These are phyloP conservation scores for Ctenopoma kingsleyae DNA, from an alignment of 2,797 vertebrate species.

Conservation along the genomic window DNA sequence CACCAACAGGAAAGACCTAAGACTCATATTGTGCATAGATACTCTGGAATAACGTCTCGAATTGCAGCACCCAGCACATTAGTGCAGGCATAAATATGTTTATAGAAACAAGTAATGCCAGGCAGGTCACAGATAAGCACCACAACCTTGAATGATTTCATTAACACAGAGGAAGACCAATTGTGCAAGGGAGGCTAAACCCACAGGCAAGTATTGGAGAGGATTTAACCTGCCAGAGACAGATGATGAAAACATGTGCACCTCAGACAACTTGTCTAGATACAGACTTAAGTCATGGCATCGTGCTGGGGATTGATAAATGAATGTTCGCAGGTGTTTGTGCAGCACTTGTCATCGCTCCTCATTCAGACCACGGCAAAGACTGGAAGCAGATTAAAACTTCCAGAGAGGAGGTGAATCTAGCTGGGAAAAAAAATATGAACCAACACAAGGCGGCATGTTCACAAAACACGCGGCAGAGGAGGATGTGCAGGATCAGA, in stretches of 20 bases:
- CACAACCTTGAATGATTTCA: constrained; percentile 56
- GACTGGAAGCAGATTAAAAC: constrained; percentile 27
- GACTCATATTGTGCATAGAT: constrained; percentile 49
- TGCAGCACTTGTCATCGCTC: constrained; percentile 15
- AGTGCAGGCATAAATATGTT: constrained; percentile 51
- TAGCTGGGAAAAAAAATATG: constrained; percentile 2
- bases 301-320: not conserved
- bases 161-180: constrained; percentile 52
- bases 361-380: not conserved
- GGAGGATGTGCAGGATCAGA: constrained; percentile 14
- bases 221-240: constrained; percentile 41
- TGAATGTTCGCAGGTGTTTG: constrained; percentile 14
- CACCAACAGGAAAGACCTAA: constrained; percentile 31
- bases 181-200: constrained; percentile 39
- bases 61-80: constrained; percentile 37
- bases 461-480: constrained; percentile 17
- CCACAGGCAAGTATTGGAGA: constrained; percentile 29
- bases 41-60: constrained; percentile 47
- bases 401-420: constrained; percentile 13
- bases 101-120: constrained; percentile 20
- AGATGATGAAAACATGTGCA: constrained; percentile 27
- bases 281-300: constrained; percentile 5
- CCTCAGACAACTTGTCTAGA: constrained; percentile 16
- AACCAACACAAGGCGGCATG: constrained; percentile 17
- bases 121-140: constrained; percentile 47